Evolutionary conservation across 2,797 vertebrate genomes (phyloP).

Genomic region (Pseudomugil tenellus): DNA sequence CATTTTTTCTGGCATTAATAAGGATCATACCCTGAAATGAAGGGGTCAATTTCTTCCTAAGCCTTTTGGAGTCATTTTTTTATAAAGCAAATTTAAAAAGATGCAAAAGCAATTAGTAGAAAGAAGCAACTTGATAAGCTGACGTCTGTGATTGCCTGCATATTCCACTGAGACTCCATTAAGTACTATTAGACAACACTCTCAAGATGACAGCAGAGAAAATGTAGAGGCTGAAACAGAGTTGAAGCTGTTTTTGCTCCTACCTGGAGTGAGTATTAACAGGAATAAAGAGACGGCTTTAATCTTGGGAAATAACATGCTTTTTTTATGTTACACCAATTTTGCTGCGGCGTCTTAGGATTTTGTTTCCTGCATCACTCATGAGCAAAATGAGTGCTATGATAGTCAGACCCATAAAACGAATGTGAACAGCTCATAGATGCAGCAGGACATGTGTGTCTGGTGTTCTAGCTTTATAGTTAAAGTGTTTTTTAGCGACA

Average conservation of each 20-base stretch:
- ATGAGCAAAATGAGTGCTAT: no score
- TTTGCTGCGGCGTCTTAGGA: no score
- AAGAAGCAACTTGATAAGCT: conserved; percentile 22
- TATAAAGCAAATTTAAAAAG: conserved; percentile 16
- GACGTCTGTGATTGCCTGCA: conserved; percentile 21
- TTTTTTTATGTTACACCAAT: conserved; percentile 8
- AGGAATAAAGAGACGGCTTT: conserved; percentile 9
- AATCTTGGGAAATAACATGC: conserved; percentile 4
- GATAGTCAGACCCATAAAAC: no score
- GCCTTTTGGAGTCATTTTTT: conserved; percentile 14
- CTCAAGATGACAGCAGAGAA: conserved; percentile 22
- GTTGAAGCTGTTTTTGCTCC: conserved; percentile 10
- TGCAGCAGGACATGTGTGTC: no score
- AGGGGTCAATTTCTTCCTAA: background rate
- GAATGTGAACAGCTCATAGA: no score
- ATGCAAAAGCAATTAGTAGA: conserved; percentile 26
- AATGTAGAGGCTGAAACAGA: conserved; percentile 25
- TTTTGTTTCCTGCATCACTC: no score
- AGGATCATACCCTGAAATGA: background rate
- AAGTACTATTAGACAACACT: background rate
- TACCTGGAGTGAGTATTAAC: conserved; percentile 5
- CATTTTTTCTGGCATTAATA: background rate
- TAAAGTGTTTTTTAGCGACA: no score
- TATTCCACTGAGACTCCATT: conserved; percentile 15
- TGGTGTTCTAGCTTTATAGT: no score